These are phyloP conservation scores for Venustaconcha ellipsiformis DNA, from an alignment of 1,140 invertebrate species.

Conservation along the genomic window DNA sequence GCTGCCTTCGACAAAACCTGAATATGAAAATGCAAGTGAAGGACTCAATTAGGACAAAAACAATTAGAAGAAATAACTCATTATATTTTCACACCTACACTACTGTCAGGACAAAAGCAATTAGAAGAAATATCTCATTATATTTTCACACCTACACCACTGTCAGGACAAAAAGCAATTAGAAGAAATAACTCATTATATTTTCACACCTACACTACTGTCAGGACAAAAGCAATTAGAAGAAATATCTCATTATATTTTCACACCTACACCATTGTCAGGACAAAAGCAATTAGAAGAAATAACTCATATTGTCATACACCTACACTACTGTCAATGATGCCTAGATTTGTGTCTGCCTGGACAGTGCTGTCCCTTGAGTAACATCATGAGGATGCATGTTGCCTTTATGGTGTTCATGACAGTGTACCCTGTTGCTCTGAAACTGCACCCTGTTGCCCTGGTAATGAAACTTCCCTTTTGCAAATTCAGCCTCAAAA, in stretches of 20 bases:
- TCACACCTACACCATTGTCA: neutral
- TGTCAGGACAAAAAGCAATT: neutral
- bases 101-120: neutral
- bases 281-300: neutral
- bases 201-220: constrained; percentile 90
- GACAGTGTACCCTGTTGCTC: too few species aligned
- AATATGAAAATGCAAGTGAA: constrained; percentile 21
- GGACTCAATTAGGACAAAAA: neutral
- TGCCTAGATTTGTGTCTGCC: too few species aligned
- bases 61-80: neutral
- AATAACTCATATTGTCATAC: neutral
- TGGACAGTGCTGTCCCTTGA: too few species aligned
- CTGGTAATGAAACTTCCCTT: too few species aligned
- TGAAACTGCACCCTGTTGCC: too few species aligned
- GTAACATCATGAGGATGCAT: too few species aligned
- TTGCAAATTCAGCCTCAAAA: too few species aligned
- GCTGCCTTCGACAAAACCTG: constrained; percentile 83
- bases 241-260: too few species aligned
- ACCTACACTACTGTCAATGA: neutral
- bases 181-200: constrained; percentile 3
- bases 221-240: constrained; percentile 78
- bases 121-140: neutral
- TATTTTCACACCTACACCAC: neutral
- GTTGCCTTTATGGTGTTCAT: too few species aligned
- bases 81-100: too few species aligned